Evolutionary conservation across 1,140 invertebrate genomes (phyloP).

Genomic region (Chironomus tepperi): DNA sequence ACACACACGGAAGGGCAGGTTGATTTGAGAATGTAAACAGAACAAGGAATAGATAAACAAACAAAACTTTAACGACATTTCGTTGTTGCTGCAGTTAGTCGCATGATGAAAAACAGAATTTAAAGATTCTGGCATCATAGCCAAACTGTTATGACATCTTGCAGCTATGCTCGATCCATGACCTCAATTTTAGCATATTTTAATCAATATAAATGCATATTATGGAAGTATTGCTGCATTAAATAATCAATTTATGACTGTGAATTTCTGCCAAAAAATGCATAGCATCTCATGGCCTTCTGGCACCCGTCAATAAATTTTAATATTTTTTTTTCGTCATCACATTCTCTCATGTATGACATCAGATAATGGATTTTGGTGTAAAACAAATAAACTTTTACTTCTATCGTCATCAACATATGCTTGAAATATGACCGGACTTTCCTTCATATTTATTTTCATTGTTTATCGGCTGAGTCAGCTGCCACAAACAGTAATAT

Average conservation of each 20-base stretch:
- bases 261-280: neutral
- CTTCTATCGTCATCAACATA: neutral
- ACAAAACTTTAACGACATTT: neutral
- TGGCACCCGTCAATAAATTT: constrained; percentile 7
- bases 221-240: neutral
- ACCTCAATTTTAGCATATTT: neutral
- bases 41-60: neutral
- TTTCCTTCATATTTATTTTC: neutral
- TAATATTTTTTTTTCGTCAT: constrained; percentile 6
- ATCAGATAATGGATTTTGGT: neutral
- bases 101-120: constrained; percentile 1
- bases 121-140: neutral
- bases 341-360: neutral
- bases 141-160: neutral
- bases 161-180: neutral
- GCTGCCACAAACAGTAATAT: neutral
- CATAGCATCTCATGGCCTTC: neutral
- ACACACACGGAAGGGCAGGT: no score
- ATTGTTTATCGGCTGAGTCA: neutral
- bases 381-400: neutral
- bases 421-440: neutral
- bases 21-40: no score
- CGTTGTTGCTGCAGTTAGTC: neutral
- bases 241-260: neutral
- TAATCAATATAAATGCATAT: neutral